Evolutionary conservation across 2,888 invertebrate genomes (phyloP).

Genomic region (Rotaria socialis): DNA sequence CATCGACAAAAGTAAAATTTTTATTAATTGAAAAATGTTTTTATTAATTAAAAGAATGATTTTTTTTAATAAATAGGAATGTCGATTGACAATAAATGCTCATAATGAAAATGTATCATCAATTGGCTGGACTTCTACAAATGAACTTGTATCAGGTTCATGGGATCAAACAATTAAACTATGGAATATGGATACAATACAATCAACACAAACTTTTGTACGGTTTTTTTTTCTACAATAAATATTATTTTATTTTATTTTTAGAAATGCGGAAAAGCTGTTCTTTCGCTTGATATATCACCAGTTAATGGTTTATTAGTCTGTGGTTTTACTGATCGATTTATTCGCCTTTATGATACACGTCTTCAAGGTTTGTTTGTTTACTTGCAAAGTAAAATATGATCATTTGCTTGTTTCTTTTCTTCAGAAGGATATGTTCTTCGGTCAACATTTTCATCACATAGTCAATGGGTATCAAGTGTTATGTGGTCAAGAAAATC

Average conservation of each 20-base stretch:
- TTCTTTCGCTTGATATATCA: slow-evolving; percentile 80
- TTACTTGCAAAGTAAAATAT: too few species aligned
- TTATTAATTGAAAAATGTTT: too few species aligned
- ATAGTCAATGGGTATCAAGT: too few species aligned
- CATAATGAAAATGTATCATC: slow-evolving; percentile 84
- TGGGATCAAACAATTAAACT: slow-evolving; percentile 91
- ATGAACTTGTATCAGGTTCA: slow-evolving; percentile 76
- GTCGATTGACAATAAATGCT: slow-evolving; percentile 79
- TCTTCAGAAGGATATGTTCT: too few species aligned
- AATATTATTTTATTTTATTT: slow-evolving; percentile 64
- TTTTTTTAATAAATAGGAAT: slow-evolving; percentile 57
- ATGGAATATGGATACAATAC: slow-evolving; percentile 75
- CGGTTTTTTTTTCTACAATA: slow-evolving; percentile 54
- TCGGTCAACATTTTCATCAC: too few species aligned
- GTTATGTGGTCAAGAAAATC: too few species aligned
- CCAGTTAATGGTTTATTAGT: slow-evolving; percentile 70
- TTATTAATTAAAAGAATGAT: too few species aligned
- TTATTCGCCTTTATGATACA: slow-evolving; percentile 84
- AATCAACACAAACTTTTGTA: slow-evolving; percentile 48
- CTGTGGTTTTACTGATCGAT: slow-evolving; percentile 83
- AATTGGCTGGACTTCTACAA: slow-evolving; percentile 75
- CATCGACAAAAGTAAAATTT: neutral
- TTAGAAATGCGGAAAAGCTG: slow-evolving; percentile 67
- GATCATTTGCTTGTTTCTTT: too few species aligned
- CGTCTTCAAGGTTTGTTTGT: slow-evolving; percentile 65